Conservation (phyloP, 2,797 vertebrate species). For the Alosa sapidissima region DNA sequence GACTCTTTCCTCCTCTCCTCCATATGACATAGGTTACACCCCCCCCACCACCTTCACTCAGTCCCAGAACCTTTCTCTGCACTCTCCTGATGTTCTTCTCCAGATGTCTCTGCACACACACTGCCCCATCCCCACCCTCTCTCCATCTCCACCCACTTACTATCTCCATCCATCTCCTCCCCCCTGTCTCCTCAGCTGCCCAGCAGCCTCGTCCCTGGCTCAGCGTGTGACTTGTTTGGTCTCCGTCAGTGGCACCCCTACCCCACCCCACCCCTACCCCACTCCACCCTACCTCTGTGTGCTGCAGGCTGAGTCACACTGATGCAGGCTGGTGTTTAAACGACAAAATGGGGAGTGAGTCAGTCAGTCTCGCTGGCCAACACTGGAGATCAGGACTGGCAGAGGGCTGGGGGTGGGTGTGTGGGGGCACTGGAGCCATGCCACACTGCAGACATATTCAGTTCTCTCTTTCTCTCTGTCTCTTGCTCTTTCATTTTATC, state of each 20-base stretch:
- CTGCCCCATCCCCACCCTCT: conserved; percentile 25
- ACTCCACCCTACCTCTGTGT: conserved; percentile 6
- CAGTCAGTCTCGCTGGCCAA: conserved; percentile 14
- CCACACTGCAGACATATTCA: conserved; percentile 49
- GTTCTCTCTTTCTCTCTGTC: background rate
- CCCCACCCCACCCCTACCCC: conserved; percentile 30
- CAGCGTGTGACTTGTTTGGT: background rate
- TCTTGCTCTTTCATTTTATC: background rate
- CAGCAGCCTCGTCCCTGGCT: background rate
- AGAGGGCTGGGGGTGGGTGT: background rate
- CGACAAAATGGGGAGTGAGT: conserved; percentile 41
- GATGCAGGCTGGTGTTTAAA: conserved; percentile 34
- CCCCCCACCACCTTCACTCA: background rate
- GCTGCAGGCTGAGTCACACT: conserved; percentile 33
- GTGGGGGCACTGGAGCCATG: conserved; percentile 41
- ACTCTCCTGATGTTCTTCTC: conserved; percentile 2
- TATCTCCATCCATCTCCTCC: background rate
- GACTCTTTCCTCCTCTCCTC: background rate
- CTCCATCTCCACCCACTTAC: conserved; percentile 4
- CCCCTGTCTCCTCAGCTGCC: background rate
- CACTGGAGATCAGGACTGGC: background rate
- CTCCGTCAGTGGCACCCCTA: conserved; percentile 58
- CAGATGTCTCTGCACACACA: conserved; percentile 22
- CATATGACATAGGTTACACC: no score
- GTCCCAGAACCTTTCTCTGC: background rate